Base-by-base conservation (phyloP, 2,888 invertebrate genomes). In the Apocheima hispidaria region DNA sequence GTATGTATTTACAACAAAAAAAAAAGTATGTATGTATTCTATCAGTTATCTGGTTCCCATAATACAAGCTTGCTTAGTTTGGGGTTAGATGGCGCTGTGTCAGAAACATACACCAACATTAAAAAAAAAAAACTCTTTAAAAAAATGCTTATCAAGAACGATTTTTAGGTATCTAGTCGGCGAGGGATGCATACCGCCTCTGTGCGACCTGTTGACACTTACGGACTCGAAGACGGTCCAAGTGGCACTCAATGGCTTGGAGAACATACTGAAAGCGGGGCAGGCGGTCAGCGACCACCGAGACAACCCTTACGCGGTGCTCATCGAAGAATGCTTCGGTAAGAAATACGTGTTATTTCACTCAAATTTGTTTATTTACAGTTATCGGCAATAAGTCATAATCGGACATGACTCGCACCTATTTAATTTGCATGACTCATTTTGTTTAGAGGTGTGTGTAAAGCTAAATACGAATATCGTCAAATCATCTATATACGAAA, bases 281-380 rank as follows among this genome's bases (percentile, higher is more conserved):
- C 98, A 98, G 81, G 96, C 96, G 78, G 96, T 96, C 72, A 95
- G 96, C 73, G 95, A 96, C 64, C 95, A 95, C 56, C 95, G 95
- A 21, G 95, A 97, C 52, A 99, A 99, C 90, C 96, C 96, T 0
- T 99, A 98, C 82, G 97, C 98, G 35, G 96, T 97, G 54, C 93
- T 97, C 58, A 96, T 99, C 66, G 99, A 99, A 89, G 98, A 98
- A 92, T 99, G 99, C 84, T 98, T 96, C 83, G 99, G 99, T 98
- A 92, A 79, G 74, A 0, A 9, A 9, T 1, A 30, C 2, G 6
- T 2, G 10, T 4, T 30, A 10, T 30, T 6, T 7, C 7, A 36
- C 14, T 36, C 3, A 14, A 14, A 7, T 43, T 23, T 36, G 16
- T 26, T 43, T 18, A 43, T 26, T 43, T 18, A 43, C 26, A 26